Evolutionary conservation across 1,140 invertebrate genomes (phyloP).

Genomic region (Brachionus asplanchnoidis): DNA sequence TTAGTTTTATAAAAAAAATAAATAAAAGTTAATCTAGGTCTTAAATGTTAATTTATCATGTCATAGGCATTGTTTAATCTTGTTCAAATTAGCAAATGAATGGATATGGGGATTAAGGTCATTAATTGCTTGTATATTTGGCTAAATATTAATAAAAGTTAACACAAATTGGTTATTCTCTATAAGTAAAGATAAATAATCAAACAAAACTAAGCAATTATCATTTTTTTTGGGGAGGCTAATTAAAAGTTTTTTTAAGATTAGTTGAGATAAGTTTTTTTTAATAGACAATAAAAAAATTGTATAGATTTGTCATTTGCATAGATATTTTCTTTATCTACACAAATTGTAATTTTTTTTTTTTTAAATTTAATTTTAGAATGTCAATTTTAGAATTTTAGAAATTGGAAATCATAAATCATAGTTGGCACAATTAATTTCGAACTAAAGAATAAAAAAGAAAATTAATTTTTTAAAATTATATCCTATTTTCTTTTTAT

Average conservation of each 20-base stretch:
- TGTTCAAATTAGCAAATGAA: neutral
- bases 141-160: neutral
- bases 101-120: neutral
- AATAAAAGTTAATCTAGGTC: neutral
- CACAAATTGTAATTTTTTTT: too few relatives aligned
- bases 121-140: neutral
- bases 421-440: too few relatives aligned
- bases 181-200: neutral
- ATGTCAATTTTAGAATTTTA: too few relatives aligned
- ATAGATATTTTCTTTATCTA: too few relatives aligned
- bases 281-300: neutral
- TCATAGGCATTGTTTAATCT: neutral
- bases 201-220: neutral
- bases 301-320: neutral
- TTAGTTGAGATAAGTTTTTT: neutral
- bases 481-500: too few relatives aligned
- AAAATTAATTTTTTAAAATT: too few relatives aligned
- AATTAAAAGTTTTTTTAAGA: neutral
- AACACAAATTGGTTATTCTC: neutral
- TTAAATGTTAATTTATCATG: slow-evolving; percentile 5
- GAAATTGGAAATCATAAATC: too few relatives aligned
- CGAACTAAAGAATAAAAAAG: too few relatives aligned
- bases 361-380: too few relatives aligned
- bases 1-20: slow-evolving; percentile 1
- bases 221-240: neutral